Percentiles rank a stretch among this genome's conserved stretches.
Conservation (phyloP, 35 echinoderm and acorn worm genomes). For the Holothuria glaberrima region DNA sequence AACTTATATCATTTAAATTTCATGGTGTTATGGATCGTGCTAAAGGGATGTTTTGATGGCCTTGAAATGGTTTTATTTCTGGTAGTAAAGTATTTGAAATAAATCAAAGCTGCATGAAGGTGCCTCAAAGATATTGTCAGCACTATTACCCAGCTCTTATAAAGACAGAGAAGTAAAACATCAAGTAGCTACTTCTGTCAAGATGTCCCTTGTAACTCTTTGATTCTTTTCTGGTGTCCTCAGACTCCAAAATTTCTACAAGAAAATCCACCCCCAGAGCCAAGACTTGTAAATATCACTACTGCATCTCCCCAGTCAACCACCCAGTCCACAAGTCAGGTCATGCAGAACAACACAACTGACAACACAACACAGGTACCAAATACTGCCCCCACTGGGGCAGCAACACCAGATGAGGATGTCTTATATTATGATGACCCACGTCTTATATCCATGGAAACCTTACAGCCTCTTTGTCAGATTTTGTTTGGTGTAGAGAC, state of each 20-base stretch:
- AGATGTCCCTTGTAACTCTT: not conserved
- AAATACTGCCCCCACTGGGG: not conserved
- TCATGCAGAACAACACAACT: constrained; percentile 9
- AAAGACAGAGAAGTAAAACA: too few species aligned
- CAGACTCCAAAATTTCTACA: constrained; percentile 73
- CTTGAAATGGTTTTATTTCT: too few species aligned
- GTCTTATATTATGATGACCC: constrained; percentile 55
- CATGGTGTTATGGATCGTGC: too few species aligned
- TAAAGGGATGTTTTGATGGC: too few species aligned
- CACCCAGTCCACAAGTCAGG: constrained; percentile 7
- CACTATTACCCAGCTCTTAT: too few species aligned
- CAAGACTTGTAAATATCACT: constrained; percentile 59
- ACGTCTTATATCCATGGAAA: constrained; percentile 46
- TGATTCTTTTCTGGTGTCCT: not conserved
- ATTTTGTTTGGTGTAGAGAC: constrained; percentile 37
- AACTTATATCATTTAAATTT: too few species aligned
- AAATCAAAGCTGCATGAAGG: too few species aligned
- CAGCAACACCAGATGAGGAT: not conserved
- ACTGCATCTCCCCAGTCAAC: not conserved
- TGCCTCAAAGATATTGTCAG: too few species aligned
- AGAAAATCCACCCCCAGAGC: constrained; percentile 55
- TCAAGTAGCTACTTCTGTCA: too few species aligned
- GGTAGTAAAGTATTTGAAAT: too few species aligned
- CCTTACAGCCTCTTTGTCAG: constrained; percentile 60
- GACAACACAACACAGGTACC: constrained; percentile 12